Evolutionary conservation across 2,888 invertebrate species (phyloP).

Genomic region (Epirrita christyi): DNA sequence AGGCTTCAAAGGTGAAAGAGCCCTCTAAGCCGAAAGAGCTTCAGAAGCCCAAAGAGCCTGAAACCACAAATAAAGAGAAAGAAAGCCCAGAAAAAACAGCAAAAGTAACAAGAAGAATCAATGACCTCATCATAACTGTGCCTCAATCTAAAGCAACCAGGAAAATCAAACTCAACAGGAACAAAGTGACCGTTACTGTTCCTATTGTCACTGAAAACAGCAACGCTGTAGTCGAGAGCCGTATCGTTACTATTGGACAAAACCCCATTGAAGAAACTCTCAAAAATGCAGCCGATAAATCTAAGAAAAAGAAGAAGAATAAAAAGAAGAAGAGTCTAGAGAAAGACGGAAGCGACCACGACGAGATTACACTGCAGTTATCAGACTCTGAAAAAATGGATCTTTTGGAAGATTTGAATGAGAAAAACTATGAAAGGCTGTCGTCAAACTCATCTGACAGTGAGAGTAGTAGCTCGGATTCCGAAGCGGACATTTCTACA

Average conservation of each 20-base stretch:
- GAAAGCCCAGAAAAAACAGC: conserved; percentile 30
- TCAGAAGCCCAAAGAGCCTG: background rate
- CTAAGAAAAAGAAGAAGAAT: conserved; percentile 57
- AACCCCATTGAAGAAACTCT: conserved; percentile 9
- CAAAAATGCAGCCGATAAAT: conserved; percentile 17
- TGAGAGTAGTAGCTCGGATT: conserved; percentile 48
- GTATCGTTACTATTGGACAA: conserved; percentile 9
- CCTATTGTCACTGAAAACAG: conserved; percentile 11
- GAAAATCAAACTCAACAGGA: conserved; percentile 75
- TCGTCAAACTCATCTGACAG: conserved; percentile 39
- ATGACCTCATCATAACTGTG: conserved; percentile 67
- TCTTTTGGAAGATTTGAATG: conserved; percentile 71
- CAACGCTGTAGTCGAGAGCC: conserved; percentile 3
- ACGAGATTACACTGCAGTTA: conserved; percentile 75
- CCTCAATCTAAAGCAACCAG: conserved; percentile 61
- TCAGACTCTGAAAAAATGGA: conserved; percentile 81
- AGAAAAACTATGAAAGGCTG: conserved; percentile 59
- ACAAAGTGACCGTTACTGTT: conserved; percentile 42
- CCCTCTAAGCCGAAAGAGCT: conserved; percentile 10
- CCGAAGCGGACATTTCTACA: conserved; percentile 34
- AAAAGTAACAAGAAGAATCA: conserved; percentile 61
- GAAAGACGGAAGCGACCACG: conserved; percentile 67
- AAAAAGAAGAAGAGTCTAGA: conserved; percentile 54
- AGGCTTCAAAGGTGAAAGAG: background rate
- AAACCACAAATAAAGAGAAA: conserved; percentile 11